A percentile compares a stretch with the other conserved stretches of the same genome.
Evolutionary conservation across 2,113 vertebrate species (phyloP).

Genomic region (Dolichallabes microphthalmus): DNA sequence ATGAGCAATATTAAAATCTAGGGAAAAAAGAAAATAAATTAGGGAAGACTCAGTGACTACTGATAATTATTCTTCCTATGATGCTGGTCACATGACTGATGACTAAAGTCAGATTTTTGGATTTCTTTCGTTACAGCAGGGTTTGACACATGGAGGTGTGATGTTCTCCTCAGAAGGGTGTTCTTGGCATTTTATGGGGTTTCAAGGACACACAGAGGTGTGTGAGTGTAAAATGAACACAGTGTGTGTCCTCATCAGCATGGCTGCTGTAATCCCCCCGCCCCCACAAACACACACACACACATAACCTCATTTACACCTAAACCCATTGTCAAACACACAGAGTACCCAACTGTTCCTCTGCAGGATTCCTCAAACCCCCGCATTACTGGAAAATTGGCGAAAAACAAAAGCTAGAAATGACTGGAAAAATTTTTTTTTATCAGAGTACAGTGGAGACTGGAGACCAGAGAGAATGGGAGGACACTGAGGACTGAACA

Average conservation of each 20-base stretch:
- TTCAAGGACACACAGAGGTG: conserved; percentile 20
- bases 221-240: conserved; percentile 12
- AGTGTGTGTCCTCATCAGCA: not conserved
- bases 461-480: not conserved
- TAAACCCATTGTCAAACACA: not conserved
- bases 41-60: no score
- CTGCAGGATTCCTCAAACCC: not conserved
- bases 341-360: conserved; percentile 5
- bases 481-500: not conserved
- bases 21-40: no score
- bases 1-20: not conserved
- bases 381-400: not conserved
- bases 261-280: not conserved
- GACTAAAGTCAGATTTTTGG: not conserved
- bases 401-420: not conserved
- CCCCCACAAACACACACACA: conserved; percentile 12
- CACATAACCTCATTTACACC: conserved; percentile 16
- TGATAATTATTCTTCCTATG: no score
- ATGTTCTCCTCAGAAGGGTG: not conserved
- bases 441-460: not conserved
- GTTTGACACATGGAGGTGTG: not conserved
- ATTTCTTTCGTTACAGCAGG: not conserved
- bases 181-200: not conserved
- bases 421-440: not conserved
- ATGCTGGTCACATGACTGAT: not conserved